phyloP scores from a whole-genome alignment of 2,113 vertebrate species.

The Pluvialis apricaria region DNA sequence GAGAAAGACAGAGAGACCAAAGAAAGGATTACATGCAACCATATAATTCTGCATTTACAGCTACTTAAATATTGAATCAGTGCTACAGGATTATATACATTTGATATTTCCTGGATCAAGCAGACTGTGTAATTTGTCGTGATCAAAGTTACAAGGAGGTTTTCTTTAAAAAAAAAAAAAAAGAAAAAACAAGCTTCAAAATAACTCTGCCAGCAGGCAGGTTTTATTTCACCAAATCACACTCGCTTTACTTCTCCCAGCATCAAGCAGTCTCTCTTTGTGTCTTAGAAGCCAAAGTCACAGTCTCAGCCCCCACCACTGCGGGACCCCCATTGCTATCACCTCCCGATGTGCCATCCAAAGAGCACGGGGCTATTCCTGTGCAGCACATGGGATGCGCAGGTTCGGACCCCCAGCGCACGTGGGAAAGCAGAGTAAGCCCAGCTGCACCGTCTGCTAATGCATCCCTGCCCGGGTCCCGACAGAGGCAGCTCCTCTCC shows the following conservation, averaged over 20 bases:
- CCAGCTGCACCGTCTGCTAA: not conserved
- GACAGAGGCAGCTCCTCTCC: not conserved
- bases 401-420: not conserved
- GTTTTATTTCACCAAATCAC: not conserved
- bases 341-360: rapidly evolving
- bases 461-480: not conserved
- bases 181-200: not conserved
- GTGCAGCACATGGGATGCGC: rapidly evolving
- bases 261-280: not conserved
- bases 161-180: not conserved
- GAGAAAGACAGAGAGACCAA: not conserved
- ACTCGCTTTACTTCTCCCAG: not conserved
- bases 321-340: not conserved
- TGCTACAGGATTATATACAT: not conserved
- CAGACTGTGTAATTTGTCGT: not conserved
- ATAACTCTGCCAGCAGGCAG: not conserved
- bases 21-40: not conserved
- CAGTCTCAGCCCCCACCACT: not conserved
- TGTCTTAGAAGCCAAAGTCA: not conserved
- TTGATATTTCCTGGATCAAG: not conserved
- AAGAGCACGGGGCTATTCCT: not conserved
- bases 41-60: not conserved
- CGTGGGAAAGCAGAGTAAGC: not conserved
- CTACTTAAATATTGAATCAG: not conserved
- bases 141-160: not conserved